These are phyloP conservation scores for Limnephilus lunatus DNA, from an alignment of 2,888 invertebrate genomes.

Conservation along the genomic window DNA sequence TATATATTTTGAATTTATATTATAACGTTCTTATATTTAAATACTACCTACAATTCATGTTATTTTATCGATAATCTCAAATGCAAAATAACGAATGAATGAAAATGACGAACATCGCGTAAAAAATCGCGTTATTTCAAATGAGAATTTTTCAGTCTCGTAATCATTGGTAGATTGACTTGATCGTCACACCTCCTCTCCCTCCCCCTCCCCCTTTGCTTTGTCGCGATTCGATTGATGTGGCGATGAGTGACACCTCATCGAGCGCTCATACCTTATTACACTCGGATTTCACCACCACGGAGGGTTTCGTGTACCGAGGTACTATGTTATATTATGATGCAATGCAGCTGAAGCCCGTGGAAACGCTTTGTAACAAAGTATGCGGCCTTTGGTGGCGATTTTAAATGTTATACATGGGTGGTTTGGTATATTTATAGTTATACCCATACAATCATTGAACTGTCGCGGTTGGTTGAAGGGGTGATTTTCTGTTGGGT, in stretches of 20 bases:
- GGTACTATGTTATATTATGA: not conserved
- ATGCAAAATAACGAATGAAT: no score
- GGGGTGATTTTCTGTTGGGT: not conserved
- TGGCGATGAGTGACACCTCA: not conserved
- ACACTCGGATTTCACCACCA: not conserved
- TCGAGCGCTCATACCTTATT: slow-evolving; percentile 18
- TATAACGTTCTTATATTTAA: no score
- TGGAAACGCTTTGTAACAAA: slow-evolving; percentile 2
- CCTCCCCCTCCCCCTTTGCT: not conserved
- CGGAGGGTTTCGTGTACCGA: not conserved
- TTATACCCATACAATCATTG: not conserved
- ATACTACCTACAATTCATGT: no score
- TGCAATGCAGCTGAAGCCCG: not conserved
- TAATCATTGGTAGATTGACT: not conserved
- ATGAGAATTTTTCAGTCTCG: not conserved
- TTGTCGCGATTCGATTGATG: slow-evolving; percentile 18
- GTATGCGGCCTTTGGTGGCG: slow-evolving; percentile 14
- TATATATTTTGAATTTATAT: no score
- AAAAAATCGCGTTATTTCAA: no score
- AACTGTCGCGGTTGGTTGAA: not conserved
- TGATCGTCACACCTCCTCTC: not conserved
- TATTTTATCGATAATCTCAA: no score
- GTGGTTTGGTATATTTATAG: no score
- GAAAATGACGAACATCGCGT: no score
- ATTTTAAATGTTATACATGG: not conserved